Evolutionary conservation across 2,888 invertebrate genomes (phyloP), one percentile per base, ranked within the genome.

Genomic region (Sphaerophoria rueppellii): DNA sequence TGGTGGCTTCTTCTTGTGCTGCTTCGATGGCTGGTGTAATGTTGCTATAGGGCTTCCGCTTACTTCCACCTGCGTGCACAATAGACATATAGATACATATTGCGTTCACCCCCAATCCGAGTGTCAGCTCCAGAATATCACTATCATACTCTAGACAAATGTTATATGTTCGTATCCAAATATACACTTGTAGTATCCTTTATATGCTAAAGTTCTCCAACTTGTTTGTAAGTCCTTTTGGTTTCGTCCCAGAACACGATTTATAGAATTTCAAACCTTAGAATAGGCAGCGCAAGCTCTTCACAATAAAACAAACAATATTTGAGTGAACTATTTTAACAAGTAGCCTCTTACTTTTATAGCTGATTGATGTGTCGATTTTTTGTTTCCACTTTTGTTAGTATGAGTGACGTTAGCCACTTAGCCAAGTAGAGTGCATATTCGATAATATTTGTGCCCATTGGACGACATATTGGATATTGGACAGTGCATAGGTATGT

Each of bases 331-430:
- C 85, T 69, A 77, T 77, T 76, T 73, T 63, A 60, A 46, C 85
- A 85, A 77, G 85, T 73, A 65, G 73, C 46, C 73, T 77, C 81
- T 73, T 81, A 77, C 85, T 85, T 85, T 85, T 85, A 85, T 85
- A 85, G 85, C 54, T 81, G 81, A 70, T 73, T 76, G 73, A 67
- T 72, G 71, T 61, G 69, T 73, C 73, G 50, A 57, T 72, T 70
- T 46, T 24, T 24, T 24, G 24, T 24, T 24, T 34, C 24, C 14
- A 6, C 32, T 9, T 54, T 35, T 72, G 24, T 16, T 81, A 58
- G 83, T 85, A 58, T 69, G 71, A 70, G 76, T 80, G 50, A 50
- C 67, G 48, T 79, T 80, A 83, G 83, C 79, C 74, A 78, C 34
- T 83, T 79, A 75, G 63, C 76, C 58, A 16, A 24, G 24, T 24